phyloP scores from a whole-genome alignment of 1,140 invertebrate species.

The Mamestra configurata region DNA sequence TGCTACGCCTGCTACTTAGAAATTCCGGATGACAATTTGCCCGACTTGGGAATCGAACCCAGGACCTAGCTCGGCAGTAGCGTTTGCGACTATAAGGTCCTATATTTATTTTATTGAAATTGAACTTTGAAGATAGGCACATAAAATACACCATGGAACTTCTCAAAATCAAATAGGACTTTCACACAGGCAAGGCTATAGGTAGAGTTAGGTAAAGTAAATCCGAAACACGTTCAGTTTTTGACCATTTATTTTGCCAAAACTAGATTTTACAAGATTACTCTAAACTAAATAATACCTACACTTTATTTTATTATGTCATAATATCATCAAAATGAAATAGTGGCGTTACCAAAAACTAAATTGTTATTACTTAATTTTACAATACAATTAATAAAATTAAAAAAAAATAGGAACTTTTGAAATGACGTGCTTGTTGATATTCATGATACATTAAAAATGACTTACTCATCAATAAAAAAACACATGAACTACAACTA shows the following conservation, averaged over 20 bases:
- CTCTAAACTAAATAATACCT: conserved; percentile 50
- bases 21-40: too few species aligned
- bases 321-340: conserved; percentile 1
- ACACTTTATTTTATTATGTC: conserved; percentile 20
- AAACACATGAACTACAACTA: conserved; percentile 11
- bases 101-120: too few species aligned
- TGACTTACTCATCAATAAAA: conserved; percentile 6
- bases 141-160: too few species aligned
- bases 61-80: too few species aligned
- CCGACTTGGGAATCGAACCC: too few species aligned
- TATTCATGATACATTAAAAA: conserved; percentile 24
- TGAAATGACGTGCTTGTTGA: conserved; percentile 32
- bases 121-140: too few species aligned
- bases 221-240: neutral
- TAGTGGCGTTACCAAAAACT: conserved; percentile 11
- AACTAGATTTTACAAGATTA: conserved; percentile 43
- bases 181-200: too few species aligned
- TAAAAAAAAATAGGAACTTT: conserved; percentile 39
- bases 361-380: neutral
- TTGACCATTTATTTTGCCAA: conserved; percentile 49
- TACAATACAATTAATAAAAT: conserved; percentile 30
- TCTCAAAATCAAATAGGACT: too few species aligned
- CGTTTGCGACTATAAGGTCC: too few species aligned
- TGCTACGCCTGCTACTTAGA: too few species aligned
- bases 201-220: neutral